A percentile compares a stretch with the other conserved stretches of the same genome.
These are phyloP conservation scores for Ricordea florida DNA, from an alignment of 92 coral and sea anemone species.

Conservation along the genomic window DNA sequence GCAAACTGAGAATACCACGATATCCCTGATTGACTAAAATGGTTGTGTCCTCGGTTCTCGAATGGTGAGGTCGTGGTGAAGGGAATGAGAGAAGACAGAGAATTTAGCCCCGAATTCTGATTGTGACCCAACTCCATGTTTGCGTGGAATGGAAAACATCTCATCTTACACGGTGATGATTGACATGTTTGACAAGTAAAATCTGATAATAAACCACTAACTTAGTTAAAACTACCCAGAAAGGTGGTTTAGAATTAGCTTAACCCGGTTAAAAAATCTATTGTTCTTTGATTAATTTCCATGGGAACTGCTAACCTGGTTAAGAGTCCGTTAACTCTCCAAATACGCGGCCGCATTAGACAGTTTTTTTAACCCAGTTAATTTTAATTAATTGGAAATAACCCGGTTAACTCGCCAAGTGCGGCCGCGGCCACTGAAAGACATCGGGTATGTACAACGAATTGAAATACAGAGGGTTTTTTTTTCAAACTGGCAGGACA, in stretches of 20 bases:
- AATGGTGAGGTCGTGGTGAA: no score
- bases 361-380: background rate
- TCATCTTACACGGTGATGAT: background rate
- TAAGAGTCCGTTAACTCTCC: background rate
- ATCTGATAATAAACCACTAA: background rate
- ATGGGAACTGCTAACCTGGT: background rate
- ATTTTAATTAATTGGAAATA: background rate
- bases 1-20: no score
- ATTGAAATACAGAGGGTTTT: no score
- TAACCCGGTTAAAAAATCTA: constrained; percentile 9
- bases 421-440: constrained; percentile 20
- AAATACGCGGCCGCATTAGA: constrained; percentile 6
- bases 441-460: no score
- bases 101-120: background rate
- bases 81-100: background rate
- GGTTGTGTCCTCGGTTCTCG: no score
- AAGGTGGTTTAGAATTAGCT: background rate
- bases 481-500: no score
- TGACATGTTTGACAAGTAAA: background rate
- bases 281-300: constrained; percentile 2
- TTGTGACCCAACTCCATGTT: background rate
- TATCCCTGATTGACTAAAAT: no score
- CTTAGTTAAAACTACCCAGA: background rate
- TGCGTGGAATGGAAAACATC: background rate
- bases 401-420: constrained; percentile 19